Percentiles rank a stretch among this genome's conserved stretches.
Evolutionary conservation across 2,113 vertebrate genomes (phyloP).

Genomic region (Penelope pileata): DNA sequence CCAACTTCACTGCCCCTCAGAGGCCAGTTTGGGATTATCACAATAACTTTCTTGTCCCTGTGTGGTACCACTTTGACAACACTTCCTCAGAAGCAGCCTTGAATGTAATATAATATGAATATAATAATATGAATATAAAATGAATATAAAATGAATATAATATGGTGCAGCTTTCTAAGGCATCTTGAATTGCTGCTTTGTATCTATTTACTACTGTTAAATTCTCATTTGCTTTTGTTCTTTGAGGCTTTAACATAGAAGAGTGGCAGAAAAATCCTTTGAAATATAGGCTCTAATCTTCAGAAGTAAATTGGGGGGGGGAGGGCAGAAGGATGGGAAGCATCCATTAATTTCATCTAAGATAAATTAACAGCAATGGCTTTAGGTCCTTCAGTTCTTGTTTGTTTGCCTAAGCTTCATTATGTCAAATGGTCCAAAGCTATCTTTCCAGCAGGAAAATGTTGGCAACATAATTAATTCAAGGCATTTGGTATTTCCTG

Average conservation of each 20-base stretch:
- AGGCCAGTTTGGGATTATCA: not conserved
- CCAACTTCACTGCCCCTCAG: not conserved
- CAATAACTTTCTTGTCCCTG: not conserved
- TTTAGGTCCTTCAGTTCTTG: conserved; percentile 16
- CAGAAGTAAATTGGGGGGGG: not conserved
- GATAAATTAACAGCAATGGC: not conserved
- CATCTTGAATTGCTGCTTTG: not conserved
- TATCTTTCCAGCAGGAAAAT: conserved; percentile 15
- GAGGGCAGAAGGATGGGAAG: not conserved
- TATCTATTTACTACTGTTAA: not conserved
- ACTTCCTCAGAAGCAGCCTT: not conserved
- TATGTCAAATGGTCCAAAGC: conserved; percentile 29
- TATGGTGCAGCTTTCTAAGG: not conserved
- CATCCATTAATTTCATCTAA: not conserved
- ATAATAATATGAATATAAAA: too few relatives aligned
- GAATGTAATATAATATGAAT: too few relatives aligned
- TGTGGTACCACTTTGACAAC: not conserved
- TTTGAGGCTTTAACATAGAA: not conserved
- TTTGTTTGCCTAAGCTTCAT: conserved; percentile 45
- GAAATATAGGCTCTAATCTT: not conserved
- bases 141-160: too few relatives aligned
- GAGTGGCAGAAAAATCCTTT: not conserved
- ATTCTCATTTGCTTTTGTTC: not conserved
- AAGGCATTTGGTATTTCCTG: conserved; percentile 57
- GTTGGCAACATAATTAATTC: conserved; percentile 40